Percentiles rank a stretch among this genome's conserved stretches.
Evolutionary conservation across 2,113 vertebrate genomes (phyloP).

Genomic region (Rhegmatorhina hoffmannsi): DNA sequence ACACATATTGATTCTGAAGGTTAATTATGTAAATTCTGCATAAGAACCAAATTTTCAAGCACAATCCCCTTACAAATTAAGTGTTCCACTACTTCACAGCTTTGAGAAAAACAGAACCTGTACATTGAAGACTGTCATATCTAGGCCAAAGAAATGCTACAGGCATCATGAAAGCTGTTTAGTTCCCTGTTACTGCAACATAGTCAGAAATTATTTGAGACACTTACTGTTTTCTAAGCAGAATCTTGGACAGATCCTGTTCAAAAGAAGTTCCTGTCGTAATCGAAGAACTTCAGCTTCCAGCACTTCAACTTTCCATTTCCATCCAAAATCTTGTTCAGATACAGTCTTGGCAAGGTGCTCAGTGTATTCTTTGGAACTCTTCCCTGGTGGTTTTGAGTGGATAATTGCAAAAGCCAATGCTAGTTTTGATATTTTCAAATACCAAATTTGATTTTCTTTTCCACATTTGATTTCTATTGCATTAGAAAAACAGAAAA

Average conservation of each 20-base stretch:
- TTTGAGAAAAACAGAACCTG: not conserved
- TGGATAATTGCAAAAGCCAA: slow-evolving; percentile 86
- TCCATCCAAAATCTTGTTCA: slow-evolving; percentile 70
- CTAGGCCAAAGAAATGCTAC: not conserved
- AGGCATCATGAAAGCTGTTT: not conserved
- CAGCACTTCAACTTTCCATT: slow-evolving; percentile 69
- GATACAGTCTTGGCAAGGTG: slow-evolving; percentile 70
- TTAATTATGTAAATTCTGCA: not conserved
- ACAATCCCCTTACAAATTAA: not conserved
- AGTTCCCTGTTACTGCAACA: not conserved
- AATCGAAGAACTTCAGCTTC: slow-evolving; percentile 85
- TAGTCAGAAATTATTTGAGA: not conserved
- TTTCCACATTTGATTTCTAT: slow-evolving; percentile 35
- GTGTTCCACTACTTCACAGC: not conserved
- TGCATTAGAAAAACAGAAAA: slow-evolving; percentile 9
- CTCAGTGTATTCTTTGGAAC: slow-evolving; percentile 75
- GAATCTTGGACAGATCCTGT: slow-evolving; percentile 39
- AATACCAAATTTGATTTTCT: slow-evolving; percentile 65
- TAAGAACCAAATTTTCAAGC: not conserved
- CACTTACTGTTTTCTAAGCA: slow-evolving; percentile 65
- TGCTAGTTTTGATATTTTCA: slow-evolving; percentile 77
- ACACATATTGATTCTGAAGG: not conserved
- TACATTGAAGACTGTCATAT: not conserved
- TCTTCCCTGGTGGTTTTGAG: slow-evolving; percentile 78
- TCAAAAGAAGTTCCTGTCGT: slow-evolving; percentile 81